phyloP scores from a whole-genome alignment of 2,113 vertebrate species.

The Zosterops hypoxanthus region DNA sequence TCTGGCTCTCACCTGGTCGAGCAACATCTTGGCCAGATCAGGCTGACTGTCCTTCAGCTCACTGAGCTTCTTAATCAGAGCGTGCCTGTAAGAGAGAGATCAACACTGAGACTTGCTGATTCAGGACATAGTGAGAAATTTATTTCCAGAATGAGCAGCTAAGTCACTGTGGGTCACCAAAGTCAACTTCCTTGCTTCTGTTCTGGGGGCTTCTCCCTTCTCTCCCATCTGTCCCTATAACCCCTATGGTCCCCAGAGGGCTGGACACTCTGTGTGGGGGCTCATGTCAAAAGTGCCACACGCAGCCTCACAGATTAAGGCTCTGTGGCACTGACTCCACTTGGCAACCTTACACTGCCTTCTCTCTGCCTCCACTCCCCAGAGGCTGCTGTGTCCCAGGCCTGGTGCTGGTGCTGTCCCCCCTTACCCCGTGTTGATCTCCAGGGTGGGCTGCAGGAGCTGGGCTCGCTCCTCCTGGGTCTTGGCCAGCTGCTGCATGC shows the following conservation, averaged over 20 bases:
- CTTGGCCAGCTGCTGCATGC: constrained; percentile 93
- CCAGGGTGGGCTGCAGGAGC: constrained; percentile 94
- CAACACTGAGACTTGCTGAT: background rate
- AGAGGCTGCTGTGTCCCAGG: background rate
- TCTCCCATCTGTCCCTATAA: background rate
- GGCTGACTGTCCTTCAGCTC: constrained; percentile 82
- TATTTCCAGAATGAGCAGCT: background rate
- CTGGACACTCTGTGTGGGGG: too few species aligned
- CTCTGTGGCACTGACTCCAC: background rate
- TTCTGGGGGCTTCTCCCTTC: background rate
- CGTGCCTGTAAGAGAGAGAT: constrained; percentile 77
- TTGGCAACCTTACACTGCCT: background rate
- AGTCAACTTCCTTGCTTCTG: background rate
- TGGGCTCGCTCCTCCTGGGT: constrained; percentile 90
- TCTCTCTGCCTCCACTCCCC: background rate
- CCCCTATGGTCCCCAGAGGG: background rate
- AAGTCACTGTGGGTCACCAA: background rate
- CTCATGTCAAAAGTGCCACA: rapidly evolving
- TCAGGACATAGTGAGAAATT: background rate
- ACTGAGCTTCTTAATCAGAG: constrained; percentile 88
- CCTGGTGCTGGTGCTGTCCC: too few species aligned
- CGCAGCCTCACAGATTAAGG: background rate
- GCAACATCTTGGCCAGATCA: constrained; percentile 87
- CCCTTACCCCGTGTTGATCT: constrained; percentile 91
- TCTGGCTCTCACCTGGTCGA: constrained; percentile 86